A percentile compares a stretch with the other conserved stretches of the same genome.
Evolutionary conservation across 1,140 invertebrate species (phyloP).

Genomic region (Listronotus bonariensis): DNA sequence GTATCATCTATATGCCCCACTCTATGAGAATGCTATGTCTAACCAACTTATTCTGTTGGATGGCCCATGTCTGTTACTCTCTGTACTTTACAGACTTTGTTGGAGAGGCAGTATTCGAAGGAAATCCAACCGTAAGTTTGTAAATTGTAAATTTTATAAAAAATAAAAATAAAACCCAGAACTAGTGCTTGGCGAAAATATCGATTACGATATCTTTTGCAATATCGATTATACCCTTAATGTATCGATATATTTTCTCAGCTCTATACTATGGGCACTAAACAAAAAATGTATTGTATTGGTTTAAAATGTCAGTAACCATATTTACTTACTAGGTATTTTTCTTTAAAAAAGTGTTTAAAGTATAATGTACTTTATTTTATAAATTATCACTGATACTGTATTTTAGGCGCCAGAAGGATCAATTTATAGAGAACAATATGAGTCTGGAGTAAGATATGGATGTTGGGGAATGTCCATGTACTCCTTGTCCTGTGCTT

Average conservation of each 20-base stretch:
- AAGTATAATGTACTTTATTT: no score
- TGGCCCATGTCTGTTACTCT: constrained; percentile 96
- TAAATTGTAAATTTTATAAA: neutral
- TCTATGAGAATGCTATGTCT: constrained; percentile 86
- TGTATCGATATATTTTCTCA: no score
- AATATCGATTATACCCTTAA: no score
- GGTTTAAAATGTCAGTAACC: no score
- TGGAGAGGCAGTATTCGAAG: constrained; percentile 92
- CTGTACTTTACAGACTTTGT: constrained; percentile 98
- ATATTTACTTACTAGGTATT: no score
- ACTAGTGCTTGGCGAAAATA: no score
- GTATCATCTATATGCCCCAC: constrained; percentile 87
- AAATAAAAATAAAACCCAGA: no score
- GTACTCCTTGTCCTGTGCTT: constrained; percentile 92
- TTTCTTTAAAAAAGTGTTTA: no score
- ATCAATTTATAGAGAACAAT: constrained; percentile 65
- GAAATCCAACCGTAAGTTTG: constrained; percentile 77
- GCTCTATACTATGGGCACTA: no score
- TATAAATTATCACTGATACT: no score
- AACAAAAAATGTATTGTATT: no score
- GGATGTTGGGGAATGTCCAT: constrained; percentile 97
- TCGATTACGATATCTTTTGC: no score
- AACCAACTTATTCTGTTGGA: constrained; percentile 97
- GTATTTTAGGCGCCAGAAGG: constrained; percentile 70
- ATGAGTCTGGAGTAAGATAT: constrained; percentile 90